phyloP scores from a whole-genome alignment of 2,113 vertebrate genomes.

The Nothocercus julius region DNA sequence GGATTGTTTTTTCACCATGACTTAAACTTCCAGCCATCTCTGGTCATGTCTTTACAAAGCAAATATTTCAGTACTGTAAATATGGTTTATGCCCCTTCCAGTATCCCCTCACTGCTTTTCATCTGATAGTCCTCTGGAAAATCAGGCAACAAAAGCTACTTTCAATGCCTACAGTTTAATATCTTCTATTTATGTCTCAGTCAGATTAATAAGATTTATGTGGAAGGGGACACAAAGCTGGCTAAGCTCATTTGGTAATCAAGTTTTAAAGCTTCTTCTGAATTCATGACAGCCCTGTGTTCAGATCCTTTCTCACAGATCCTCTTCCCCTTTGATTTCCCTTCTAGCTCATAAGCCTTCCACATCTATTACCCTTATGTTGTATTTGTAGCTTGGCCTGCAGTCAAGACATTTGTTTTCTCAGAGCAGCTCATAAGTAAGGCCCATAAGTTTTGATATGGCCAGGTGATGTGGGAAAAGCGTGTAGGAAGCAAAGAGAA shows the following conservation, averaged over 20 bases:
- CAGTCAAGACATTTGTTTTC: not conserved
- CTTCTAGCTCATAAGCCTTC: not conserved
- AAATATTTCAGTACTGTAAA: not conserved
- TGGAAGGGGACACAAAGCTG: not conserved
- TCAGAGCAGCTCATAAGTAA: not conserved
- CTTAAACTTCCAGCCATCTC: not conserved
- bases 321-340: not conserved
- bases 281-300: not conserved
- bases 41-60: not conserved
- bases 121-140: not conserved
- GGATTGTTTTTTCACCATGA: not conserved
- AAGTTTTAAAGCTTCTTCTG: not conserved
- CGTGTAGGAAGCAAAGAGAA: not conserved
- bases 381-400: not conserved
- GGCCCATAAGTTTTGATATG: not conserved
- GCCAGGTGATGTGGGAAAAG: not conserved
- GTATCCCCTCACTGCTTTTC: not conserved
- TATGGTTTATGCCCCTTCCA: not conserved
- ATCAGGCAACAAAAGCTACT: not conserved
- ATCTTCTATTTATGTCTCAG: not conserved
- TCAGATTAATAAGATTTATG: not conserved
- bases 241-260: not conserved
- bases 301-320: not conserved
- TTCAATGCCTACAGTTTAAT: not conserved
- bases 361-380: not conserved